These are phyloP conservation scores for Paguma larvata DNA, from an alignment of 2,797 vertebrate genomes.

Conservation along the genomic window DNA sequence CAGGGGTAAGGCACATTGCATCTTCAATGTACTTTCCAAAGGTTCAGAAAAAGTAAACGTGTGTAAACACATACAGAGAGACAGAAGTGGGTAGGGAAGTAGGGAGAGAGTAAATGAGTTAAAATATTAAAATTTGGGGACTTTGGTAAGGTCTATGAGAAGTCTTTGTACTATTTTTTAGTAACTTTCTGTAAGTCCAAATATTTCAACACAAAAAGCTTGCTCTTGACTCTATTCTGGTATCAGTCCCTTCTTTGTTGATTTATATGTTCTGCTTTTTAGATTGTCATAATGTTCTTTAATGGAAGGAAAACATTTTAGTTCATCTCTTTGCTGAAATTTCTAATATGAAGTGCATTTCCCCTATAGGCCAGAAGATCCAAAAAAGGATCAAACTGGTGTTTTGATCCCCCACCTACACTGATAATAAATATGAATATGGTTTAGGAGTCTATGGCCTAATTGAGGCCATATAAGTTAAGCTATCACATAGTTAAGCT, in stretches of 20 bases:
- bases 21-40: neutral
- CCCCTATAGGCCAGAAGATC: neutral
- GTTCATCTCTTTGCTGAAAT: constrained; percentile 16
- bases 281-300: neutral
- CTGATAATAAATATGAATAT: neutral
- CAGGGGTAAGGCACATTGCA: neutral
- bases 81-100: neutral
- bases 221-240: neutral
- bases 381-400: neutral
- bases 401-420: neutral
- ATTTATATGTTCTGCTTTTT: neutral
- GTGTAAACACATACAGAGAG: neutral
- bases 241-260: neutral
- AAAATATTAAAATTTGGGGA: neutral
- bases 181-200: neutral
- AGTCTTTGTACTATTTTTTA: constrained; percentile 1
- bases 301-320: neutral
- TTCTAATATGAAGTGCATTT: constrained; percentile 16
- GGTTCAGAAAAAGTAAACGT: neutral
- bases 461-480: no score
- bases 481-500: neutral
- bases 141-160: neutral
- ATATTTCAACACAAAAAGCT: constrained; percentile 7
- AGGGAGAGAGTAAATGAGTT: neutral
- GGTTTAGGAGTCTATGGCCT: neutral